Conservation (phyloP, 2,888 invertebrate species). For the Mellilla xanthometata region DNA sequence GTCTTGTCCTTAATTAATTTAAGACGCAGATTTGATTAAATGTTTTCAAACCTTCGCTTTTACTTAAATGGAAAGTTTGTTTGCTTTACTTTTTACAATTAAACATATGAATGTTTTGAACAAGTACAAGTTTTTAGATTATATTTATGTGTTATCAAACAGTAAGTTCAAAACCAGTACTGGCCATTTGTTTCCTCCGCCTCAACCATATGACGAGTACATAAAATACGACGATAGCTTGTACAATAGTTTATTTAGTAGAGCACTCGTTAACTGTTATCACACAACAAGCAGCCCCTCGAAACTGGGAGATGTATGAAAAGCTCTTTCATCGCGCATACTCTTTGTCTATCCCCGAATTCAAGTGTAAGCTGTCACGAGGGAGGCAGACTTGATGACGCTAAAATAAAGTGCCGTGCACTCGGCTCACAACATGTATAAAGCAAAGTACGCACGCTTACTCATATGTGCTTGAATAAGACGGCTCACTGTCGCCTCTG, state of each 20-base stretch:
- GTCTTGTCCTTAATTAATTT: constrained; percentile 19
- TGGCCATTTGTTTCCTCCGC: background rate
- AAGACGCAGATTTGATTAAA: constrained; percentile 9
- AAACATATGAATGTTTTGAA: no score
- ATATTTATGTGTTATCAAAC: no score
- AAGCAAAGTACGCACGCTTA: constrained; percentile 29
- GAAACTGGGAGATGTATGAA: constrained; percentile 51
- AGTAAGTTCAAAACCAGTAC: background rate
- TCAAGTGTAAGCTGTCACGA: constrained; percentile 61
- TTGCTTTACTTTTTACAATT: background rate
- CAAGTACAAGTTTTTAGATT: no score
- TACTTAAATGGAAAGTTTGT: no score
- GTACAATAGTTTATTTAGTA: constrained; percentile 25
- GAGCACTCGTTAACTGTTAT: constrained; percentile 56
- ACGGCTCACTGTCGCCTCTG: constrained; percentile 28
- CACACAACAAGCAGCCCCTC: constrained; percentile 51
- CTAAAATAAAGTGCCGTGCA: constrained; percentile 59
- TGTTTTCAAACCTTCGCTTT: background rate
- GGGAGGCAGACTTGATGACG: constrained; percentile 50
- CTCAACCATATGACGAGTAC: constrained; percentile 1
- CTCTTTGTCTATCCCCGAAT: constrained; percentile 68
- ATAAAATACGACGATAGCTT: constrained; percentile 4
- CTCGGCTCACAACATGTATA: constrained; percentile 39
- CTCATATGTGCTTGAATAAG: constrained; percentile 23
- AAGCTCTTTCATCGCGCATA: constrained; percentile 60